phyloP scores from a whole-genome alignment of 2,797 vertebrate species.

The Phaenicophaeus curvirostris region DNA sequence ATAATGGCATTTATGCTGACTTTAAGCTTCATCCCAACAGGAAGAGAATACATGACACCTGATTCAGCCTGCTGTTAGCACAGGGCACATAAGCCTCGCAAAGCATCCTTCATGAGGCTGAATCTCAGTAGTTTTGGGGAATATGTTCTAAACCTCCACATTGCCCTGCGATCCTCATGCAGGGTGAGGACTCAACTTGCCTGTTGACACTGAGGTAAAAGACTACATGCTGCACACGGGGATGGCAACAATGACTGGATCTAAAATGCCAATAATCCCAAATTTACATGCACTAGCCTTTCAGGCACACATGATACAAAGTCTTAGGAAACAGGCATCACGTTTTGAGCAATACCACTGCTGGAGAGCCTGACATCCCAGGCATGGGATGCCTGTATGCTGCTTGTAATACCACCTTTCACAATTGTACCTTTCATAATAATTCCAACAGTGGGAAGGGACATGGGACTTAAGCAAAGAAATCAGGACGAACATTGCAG shows the following conservation, averaged over 20 bases:
- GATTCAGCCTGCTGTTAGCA: not conserved
- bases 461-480: not conserved
- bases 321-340: not conserved
- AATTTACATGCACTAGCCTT: not conserved
- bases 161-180: not conserved
- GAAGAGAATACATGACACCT: not conserved
- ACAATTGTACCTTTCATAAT: rapidly evolving
- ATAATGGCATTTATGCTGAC: not conserved
- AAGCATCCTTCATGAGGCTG: not conserved
- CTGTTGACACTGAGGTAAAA: not conserved
- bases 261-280: not conserved
- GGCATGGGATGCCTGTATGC: not conserved
- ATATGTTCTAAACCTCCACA: not conserved
- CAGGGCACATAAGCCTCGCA: rapidly evolving
- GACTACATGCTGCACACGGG: not conserved
- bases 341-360: not conserved
- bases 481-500: not conserved
- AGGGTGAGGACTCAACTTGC: not conserved
- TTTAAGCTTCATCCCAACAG: not conserved
- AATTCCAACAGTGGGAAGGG: not conserved
- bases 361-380: not conserved
- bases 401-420: not conserved
- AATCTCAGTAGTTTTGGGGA: not conserved
- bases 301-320: not conserved
- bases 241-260: not conserved